Base-by-base conservation (phyloP, 2,888 invertebrate genomes). In the Acanthosoma haemorrhoidale region DNA sequence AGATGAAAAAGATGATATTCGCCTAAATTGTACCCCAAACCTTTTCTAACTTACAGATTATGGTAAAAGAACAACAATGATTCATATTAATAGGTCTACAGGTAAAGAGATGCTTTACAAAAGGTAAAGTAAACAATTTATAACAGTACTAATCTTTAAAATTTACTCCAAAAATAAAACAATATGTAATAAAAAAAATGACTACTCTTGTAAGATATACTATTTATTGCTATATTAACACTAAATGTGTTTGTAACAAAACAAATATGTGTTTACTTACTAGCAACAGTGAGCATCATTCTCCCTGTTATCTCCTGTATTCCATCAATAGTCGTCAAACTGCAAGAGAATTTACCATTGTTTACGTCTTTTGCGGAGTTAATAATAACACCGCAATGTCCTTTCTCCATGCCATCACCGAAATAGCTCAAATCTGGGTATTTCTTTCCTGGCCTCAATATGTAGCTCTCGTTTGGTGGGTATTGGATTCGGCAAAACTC, bases 331-430 rank as follows among this genome's bases (percentile, higher is more conserved):
- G 86, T 83, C 0, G 87, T 88, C 68, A 91, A 78, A 36, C 82
- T 82, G 77, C 91, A 92, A 61, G 84, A 84, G 74, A 90, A 84
- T 75, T 84, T 82, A 0, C 92, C 92, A 78, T 91, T 88, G 80
- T 88, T 85, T 57, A 81, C 82, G 61, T 88, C 87, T 72, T 81
- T 83, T 15, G 90, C 85, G 69, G 82, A 82, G 71, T 83, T 82
- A 72, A 92, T 87, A 70, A 80, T 83, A 4, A 88, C 86, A 2
- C 91, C 91, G 76, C 92, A 92, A 75, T 91, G 86, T 0, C 91
- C 91, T 1, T 80, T 78, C 77, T 85, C 81, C 1, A 84, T 74
- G 2, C 84, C 84, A 1, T 78, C 78, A 6, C 85, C 85, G 68
- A 77, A 79, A 75, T 84, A 85, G 3, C 77, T 78, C 18, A 78